Evolutionary conservation across 2,888 invertebrate species (phyloP).

Genomic region (Cataglyphis livida): DNA sequence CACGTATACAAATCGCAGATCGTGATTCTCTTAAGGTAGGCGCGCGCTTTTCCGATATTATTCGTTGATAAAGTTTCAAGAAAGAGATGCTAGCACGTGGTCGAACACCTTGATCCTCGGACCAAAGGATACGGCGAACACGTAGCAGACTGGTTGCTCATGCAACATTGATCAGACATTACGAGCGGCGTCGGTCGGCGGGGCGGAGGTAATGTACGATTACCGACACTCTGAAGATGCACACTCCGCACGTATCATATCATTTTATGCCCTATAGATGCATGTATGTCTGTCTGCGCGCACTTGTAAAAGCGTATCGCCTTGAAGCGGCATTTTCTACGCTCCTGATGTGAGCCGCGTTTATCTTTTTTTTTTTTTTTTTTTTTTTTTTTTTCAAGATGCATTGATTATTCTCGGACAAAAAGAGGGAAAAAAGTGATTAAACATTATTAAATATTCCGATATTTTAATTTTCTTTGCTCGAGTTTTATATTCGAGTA

Average conservation of each 20-base stretch:
- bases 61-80: neutral
- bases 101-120: slow-evolving; percentile 44
- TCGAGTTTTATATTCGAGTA: neutral
- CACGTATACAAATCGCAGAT: neutral
- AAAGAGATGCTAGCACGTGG: neutral
- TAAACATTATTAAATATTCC: neutral
- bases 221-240: slow-evolving; percentile 61
- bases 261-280: slow-evolving; percentile 48
- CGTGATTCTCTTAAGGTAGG: neutral
- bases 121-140: slow-evolving; percentile 60
- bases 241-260: slow-evolving; percentile 59
- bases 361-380: slow-evolving; percentile 21
- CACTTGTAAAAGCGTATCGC: slow-evolving; percentile 25
- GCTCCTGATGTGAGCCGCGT: neutral
- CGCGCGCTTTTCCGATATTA: neutral
- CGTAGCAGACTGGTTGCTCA: slow-evolving; percentile 71
- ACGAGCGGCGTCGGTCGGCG: slow-evolving; percentile 59
- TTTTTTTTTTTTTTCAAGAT: neutral
- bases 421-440: neutral
- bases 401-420: neutral
- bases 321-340: slow-evolving; percentile 7
- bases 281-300: neutral
- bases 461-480: neutral
- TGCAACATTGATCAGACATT: slow-evolving; percentile 77
- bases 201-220: slow-evolving; percentile 60